Base-by-base conservation (phyloP, 1,140 invertebrate genomes). In the Ceratina japonica region DNA sequence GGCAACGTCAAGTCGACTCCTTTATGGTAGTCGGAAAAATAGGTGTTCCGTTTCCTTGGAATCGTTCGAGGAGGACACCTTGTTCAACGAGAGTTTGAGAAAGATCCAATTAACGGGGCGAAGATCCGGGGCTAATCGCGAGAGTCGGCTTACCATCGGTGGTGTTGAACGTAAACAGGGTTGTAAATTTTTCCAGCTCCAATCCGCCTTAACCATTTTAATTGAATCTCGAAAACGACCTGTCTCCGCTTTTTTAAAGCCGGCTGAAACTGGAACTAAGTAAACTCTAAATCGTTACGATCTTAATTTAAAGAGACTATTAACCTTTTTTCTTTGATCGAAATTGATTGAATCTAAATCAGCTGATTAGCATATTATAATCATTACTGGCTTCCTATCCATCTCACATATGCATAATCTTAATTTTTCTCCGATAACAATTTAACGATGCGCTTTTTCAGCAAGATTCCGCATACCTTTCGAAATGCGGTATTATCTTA, bases 161-260 rank as follows among this genome's bases (percentile, higher is more conserved):
- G 37, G 59, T 20, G 62, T 52, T 54, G 51, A 73, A 71, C 77
- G 86, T 89, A 89, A 87, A 88, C 85, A 89, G 73, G 84, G 78
- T 75, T 86, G 87, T 89, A 89, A 89, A 89, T 88, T 88, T 89
- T 86, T 88, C 81, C 80, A 52, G 3, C 44, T 22, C 58, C 12
- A 62, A 15, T 56, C 54, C 54, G 54, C 54, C 61, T 18, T 64
- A 51, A 44, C 37, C 37, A 44, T 44, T 70, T 76, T 84, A 86
- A 80, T 83, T 84, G 64, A 81, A 80, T 84, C 64, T 69, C 27
- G 62, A 75, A 66, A 74, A 73, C 62, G 65, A 51, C 20, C 54
- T 20, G 58, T 16, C 79, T 18, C 24, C 54, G 54, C 69, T 18
- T 63, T 54, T 64, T 31, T 56, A 54, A 68, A 27, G n/a, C 59